Conservation (phyloP, 2,113 vertebrate species). For the Colius striatus region DNA sequence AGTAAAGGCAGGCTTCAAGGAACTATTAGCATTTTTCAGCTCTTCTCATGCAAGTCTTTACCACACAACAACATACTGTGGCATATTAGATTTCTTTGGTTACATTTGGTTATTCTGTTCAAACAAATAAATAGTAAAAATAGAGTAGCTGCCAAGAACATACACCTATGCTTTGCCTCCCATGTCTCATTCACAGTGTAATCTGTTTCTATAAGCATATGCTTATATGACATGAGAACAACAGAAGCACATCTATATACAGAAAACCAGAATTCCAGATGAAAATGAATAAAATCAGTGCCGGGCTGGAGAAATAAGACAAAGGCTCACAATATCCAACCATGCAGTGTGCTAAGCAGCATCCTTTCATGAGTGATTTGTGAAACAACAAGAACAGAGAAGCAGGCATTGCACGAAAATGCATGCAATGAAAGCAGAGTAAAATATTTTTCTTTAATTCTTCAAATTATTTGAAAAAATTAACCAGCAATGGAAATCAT, state of each 20-base stretch:
- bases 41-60: neutral
- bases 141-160: neutral
- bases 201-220: neutral
- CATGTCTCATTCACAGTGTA: neutral
- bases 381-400: neutral
- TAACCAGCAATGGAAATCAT: neutral
- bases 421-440: neutral
- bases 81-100: neutral
- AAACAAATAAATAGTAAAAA: neutral
- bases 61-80: rapidly evolving
- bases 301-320: neutral
- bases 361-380: neutral
- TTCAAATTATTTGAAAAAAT: neutral
- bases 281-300: neutral
- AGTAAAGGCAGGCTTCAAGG: neutral
- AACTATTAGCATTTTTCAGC: neutral
- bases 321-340: neutral
- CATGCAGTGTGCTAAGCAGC: neutral
- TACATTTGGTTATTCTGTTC: neutral
- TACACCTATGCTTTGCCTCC: neutral
- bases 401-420: neutral
- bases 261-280: neutral
- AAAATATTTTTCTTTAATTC: neutral
- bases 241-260: neutral
- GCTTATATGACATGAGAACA: neutral